phyloP scores from a whole-genome alignment of 1,140 invertebrate genomes.

The Ericerus pela region DNA sequence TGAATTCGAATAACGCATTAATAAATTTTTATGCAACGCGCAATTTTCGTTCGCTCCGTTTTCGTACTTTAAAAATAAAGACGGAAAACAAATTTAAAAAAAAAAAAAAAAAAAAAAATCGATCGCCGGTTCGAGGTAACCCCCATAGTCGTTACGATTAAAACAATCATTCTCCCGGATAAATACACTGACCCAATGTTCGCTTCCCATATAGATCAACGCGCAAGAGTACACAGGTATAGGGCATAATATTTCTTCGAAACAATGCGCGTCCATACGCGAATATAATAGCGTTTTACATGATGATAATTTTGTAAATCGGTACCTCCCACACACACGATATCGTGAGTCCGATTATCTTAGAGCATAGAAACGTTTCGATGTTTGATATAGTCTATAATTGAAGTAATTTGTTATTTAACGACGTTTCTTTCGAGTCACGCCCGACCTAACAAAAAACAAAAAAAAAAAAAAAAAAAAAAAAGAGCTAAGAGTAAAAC shows the following conservation, averaged over 20 bases:
- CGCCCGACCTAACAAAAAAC: background rate
- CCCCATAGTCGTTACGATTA: slow-evolving; percentile 2
- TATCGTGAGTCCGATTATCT: slow-evolving; percentile 10
- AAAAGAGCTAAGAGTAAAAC: no score
- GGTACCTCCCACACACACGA: slow-evolving; percentile 11
- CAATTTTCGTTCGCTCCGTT: no score
- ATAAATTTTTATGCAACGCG: no score
- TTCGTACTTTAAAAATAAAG: no score
- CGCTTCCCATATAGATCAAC: slow-evolving; percentile 8
- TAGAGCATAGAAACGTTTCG: slow-evolving; percentile 1
- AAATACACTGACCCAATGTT: slow-evolving; percentile 11
- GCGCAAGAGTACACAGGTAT: background rate
- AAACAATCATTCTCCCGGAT: slow-evolving; percentile 4
- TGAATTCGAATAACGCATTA: no score
- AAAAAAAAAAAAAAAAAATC: no score
- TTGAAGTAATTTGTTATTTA: slow-evolving; percentile 12
- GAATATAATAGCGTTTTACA: slow-evolving; percentile 10
- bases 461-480: no score
- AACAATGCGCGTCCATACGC: slow-evolving; percentile 6
- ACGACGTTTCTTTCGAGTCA: slow-evolving; percentile 3
- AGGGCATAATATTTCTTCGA: background rate
- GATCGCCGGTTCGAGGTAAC: no score
- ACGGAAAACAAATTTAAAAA: no score
- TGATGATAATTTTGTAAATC: slow-evolving; percentile 7
- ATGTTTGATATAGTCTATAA: slow-evolving; percentile 7